Evolutionary conservation across 1,140 invertebrate genomes (phyloP).

Genomic region (Potamilus streckersoni): DNA sequence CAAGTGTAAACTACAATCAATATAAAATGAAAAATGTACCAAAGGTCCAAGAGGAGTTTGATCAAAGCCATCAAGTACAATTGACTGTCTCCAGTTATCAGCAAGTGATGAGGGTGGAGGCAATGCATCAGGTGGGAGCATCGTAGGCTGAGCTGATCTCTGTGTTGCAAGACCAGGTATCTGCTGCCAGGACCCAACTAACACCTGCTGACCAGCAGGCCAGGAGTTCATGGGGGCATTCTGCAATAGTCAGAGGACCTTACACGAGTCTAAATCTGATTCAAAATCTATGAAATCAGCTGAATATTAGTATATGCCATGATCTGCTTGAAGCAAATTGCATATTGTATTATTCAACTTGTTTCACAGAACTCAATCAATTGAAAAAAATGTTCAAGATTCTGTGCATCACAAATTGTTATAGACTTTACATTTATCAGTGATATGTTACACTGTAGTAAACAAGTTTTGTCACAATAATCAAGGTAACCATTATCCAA

Average conservation of each 20-base stretch:
- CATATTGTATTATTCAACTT: too few relatives aligned
- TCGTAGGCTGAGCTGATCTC: conserved; percentile 65
- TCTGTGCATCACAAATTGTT: too few relatives aligned
- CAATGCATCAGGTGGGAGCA: conserved; percentile 78
- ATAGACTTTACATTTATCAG: too few relatives aligned
- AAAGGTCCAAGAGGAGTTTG: conserved; percentile 74
- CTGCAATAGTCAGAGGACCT: conserved; percentile 61
- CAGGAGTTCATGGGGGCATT: conserved; percentile 83
- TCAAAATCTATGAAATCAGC: too few relatives aligned
- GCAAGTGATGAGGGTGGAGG: conserved; percentile 71
- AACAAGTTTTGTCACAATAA: too few relatives aligned
- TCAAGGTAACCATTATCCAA: too few relatives aligned
- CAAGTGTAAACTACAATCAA: not conserved
- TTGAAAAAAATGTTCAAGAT: too few relatives aligned
- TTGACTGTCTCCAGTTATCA: conserved; percentile 81
- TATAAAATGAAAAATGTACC: conserved; percentile 47
- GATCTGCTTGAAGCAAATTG: too few relatives aligned
- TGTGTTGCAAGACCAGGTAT: conserved; percentile 65
- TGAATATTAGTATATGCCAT: too few relatives aligned
- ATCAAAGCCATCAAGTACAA: conserved; percentile 75
- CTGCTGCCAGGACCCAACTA: conserved; percentile 91
- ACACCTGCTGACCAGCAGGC: conserved; percentile 80
- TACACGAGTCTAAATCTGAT: too few relatives aligned
- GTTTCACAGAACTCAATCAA: too few relatives aligned
- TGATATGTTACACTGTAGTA: too few relatives aligned